A percentile compares a stretch with the other conserved stretches of the same genome.
These are phyloP conservation scores for Drosophila nigrodunni DNA, from an alignment of 1,140 invertebrate genomes.

Conservation along the genomic window DNA sequence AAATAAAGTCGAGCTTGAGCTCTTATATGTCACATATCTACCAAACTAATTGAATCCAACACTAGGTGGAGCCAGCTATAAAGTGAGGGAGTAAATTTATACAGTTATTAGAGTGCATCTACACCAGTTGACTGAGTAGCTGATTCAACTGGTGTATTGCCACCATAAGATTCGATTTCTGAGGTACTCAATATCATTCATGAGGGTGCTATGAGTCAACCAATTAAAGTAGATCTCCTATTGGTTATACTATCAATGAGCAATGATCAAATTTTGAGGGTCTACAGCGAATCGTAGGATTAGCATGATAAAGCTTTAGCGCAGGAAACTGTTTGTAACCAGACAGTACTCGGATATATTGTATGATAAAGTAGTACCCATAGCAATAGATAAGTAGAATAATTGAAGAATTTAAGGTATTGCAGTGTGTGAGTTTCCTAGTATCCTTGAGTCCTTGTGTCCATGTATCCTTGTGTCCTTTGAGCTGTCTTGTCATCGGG, in stretches of 20 bases:
- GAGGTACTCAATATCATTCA: background rate
- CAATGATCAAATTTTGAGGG: conserved; percentile 3
- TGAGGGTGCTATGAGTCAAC: background rate
- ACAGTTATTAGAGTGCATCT: too few species aligned
- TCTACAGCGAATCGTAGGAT: background rate
- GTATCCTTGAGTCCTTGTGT: background rate
- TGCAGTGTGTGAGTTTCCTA: conserved; percentile 8
- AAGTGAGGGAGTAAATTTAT: too few species aligned
- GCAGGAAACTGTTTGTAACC: conserved; percentile 4
- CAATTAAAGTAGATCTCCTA: background rate
- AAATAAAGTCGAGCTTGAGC: background rate
- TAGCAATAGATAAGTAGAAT: conserved; percentile 13
- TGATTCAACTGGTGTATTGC: background rate
- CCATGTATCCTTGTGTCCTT: background rate
- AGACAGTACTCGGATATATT: conserved; percentile 12
- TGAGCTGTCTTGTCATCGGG: background rate
- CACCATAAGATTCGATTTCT: conserved; percentile 2
- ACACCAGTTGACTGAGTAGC: too few species aligned
- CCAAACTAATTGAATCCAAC: background rate
- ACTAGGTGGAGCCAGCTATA: too few species aligned
- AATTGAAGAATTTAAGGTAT: conserved; percentile 21
- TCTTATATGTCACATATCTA: background rate
- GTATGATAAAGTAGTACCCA: conserved; percentile 14
- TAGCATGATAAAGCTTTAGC: conserved; percentile 7
- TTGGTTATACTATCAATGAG: conserved; percentile 10